These are phyloP conservation scores for Triplophysa rosa DNA, from an alignment of 2,113 vertebrate species.

Conservation along the genomic window DNA sequence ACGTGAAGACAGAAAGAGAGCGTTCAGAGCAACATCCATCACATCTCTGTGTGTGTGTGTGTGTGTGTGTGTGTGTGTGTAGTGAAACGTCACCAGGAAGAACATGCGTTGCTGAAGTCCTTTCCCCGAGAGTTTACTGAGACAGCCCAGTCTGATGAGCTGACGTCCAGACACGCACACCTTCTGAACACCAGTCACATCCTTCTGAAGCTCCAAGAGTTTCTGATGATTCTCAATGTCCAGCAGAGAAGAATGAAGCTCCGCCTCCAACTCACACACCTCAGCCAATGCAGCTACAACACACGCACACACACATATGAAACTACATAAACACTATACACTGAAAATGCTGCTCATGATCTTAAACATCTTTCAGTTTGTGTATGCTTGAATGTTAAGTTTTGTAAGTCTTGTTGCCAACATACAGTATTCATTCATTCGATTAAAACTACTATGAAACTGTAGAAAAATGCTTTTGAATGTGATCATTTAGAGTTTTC, in stretches of 20 bases:
- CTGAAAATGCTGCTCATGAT: neutral
- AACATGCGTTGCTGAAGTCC: slow-evolving; percentile 99
- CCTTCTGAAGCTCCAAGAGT: slow-evolving; percentile 93
- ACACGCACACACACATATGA: neutral
- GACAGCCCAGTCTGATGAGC: slow-evolving; percentile 95
- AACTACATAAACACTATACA: neutral
- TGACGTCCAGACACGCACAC: slow-evolving; percentile 88
- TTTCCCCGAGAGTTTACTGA: slow-evolving; percentile 97
- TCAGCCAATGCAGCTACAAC: slow-evolving; percentile 90
- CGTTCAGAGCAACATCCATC: neutral
- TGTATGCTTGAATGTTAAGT: too few species aligned
- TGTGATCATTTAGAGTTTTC: too few species aligned
- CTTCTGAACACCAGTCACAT: slow-evolving; percentile 90
- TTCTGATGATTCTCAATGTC: slow-evolving; percentile 99
- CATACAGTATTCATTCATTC: too few species aligned
- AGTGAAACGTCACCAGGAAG: slow-evolving; percentile 83
- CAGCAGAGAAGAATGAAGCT: slow-evolving; percentile 86
- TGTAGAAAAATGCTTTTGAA: too few species aligned
- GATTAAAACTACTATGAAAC: too few species aligned
- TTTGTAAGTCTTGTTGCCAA: too few species aligned
- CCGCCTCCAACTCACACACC: slow-evolving; percentile 90
- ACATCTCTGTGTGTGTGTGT: neutral
- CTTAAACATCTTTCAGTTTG: too few species aligned
- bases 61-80: neutral
- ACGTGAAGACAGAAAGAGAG: slow-evolving; percentile 15